Evolutionary conservation across 2,888 invertebrate species (phyloP), one percentile per base, ranked within the genome.

Genomic region (Andrena minutula): DNA sequence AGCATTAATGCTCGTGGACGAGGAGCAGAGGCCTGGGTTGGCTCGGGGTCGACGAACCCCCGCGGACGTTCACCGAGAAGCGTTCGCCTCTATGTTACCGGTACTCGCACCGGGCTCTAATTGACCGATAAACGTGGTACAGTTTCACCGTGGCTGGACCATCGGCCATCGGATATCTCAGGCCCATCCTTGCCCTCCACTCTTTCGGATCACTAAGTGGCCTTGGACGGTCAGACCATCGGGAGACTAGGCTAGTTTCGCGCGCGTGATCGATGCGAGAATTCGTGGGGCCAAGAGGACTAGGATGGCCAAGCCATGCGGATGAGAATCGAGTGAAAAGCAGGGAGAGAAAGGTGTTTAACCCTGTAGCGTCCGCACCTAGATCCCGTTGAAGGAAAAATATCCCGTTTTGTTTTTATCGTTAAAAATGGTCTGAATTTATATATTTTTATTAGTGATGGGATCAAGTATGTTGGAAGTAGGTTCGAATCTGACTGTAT

Each of bases 31-130:
- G 76, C 79, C 77, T 70, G 77, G 80, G 71, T 53, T 58, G 76
- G 63, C 60, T 60, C 70, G 83, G 78, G 93, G 91, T 93, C 92
- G 90, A 90, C 90, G 92, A 93, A 92, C 93, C 88, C 83, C 85
- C 80, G 89, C 93, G 93, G 93, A 93, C 93, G 91, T 93, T 93
- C 93, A 93, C 93, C 93, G 92, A 90, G 87, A 84, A 89, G 87
- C 88, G 89, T 90, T 88, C 88, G 86, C 88, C 84, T 85, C 86
- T 89, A 83, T 75, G 79, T 85, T 86, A 81, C 86, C 88, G 86
- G 82, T 86, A 75, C 82, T 87, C 86, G 83, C 63, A 69, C 85
- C 70, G 86, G 79, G 86, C 85, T 87, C 88, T 91, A 91, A 91
- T 91, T 91, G 90, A 91, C 87, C 89, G 86, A 89, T 90, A 90